Conservation (phyloP, 1,140 invertebrate species). For the Drosophila ercepeae region DNA sequence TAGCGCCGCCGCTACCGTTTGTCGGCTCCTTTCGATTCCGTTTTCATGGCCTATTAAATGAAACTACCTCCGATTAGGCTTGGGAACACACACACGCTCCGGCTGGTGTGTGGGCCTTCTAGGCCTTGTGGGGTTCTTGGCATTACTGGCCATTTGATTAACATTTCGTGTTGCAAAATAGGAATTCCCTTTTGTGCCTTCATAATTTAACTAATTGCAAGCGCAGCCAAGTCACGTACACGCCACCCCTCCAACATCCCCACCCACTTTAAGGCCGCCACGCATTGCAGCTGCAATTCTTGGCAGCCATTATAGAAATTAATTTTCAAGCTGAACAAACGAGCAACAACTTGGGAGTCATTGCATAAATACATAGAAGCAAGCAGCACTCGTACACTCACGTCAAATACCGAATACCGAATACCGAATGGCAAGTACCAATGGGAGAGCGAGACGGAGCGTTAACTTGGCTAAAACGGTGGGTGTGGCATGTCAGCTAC, state of each 20-base stretch:
- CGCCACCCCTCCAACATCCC: not conserved
- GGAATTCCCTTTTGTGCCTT: conserved; percentile 55
- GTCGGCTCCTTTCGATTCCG: conserved; percentile 28
- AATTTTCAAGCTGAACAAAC: conserved; percentile 82
- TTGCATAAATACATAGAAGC: conserved; percentile 70
- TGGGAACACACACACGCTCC: conserved; percentile 35
- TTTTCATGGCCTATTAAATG: conserved; percentile 56
- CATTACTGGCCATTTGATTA: conserved; percentile 49
- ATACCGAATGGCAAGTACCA: no score
- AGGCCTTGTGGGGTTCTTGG: not conserved
- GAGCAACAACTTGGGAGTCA: conserved; percentile 81
- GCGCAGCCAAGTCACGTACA: conserved; percentile 72
- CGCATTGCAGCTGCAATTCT: conserved; percentile 74
- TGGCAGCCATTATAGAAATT: conserved; percentile 82
- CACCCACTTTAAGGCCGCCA: conserved; percentile 9
- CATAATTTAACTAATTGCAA: conserved; percentile 81
- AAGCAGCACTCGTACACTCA: conserved; percentile 25
- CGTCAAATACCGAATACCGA: not conserved
- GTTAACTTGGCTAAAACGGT: conserved; percentile 51
- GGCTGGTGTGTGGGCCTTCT: conserved; percentile 17
- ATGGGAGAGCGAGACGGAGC: not conserved
- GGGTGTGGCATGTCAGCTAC: conserved; percentile 80
- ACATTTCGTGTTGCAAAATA: conserved; percentile 70
- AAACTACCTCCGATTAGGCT: conserved; percentile 60
- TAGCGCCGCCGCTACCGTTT: conserved; percentile 59